Conservation (phyloP, 1,140 invertebrate genomes). For the Zophobas atratus region DNA sequence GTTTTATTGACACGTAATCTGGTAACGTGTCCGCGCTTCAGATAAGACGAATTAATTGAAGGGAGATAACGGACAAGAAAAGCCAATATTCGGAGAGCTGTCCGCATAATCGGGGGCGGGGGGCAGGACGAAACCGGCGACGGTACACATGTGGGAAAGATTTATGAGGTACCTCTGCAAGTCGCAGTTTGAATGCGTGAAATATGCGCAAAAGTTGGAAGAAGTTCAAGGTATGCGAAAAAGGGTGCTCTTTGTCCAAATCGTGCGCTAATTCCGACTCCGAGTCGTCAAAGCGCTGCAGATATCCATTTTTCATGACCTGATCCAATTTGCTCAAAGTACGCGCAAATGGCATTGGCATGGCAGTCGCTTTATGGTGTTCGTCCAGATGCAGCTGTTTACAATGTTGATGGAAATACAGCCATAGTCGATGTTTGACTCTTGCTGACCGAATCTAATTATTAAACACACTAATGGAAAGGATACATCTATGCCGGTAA, state of each 20-base stretch:
- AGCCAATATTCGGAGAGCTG: conserved; percentile 27
- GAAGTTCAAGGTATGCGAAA: conserved; percentile 38
- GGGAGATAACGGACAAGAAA: conserved; percentile 17
- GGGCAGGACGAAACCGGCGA: not conserved
- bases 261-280: not conserved
- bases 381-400: conserved; percentile 27
- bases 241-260: conserved; percentile 14
- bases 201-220: conserved; percentile 41
- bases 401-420: conserved; percentile 38
- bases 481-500: conserved; percentile 11
- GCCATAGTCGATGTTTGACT: conserved; percentile 24
- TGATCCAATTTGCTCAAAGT: conserved; percentile 12
- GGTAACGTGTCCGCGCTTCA: conserved; percentile 37
- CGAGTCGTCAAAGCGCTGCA: not conserved
- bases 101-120: conserved; percentile 11
- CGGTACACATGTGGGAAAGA: conserved; percentile 38
- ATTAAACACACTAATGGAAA: conserved; percentile 31
- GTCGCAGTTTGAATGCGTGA: conserved; percentile 10
- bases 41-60: conserved; percentile 38
- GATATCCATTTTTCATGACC: conserved; percentile 5
- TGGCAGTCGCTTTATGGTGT: not conserved
- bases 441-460: conserved; percentile 31
- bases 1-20: conserved; percentile 41
- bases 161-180: conserved; percentile 47
- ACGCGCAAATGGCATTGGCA: not conserved